Evolutionary conservation across 2,888 invertebrate genomes (phyloP), one percentile per base, ranked within the genome.

Genomic region (Chrysolina oricalcia): DNA sequence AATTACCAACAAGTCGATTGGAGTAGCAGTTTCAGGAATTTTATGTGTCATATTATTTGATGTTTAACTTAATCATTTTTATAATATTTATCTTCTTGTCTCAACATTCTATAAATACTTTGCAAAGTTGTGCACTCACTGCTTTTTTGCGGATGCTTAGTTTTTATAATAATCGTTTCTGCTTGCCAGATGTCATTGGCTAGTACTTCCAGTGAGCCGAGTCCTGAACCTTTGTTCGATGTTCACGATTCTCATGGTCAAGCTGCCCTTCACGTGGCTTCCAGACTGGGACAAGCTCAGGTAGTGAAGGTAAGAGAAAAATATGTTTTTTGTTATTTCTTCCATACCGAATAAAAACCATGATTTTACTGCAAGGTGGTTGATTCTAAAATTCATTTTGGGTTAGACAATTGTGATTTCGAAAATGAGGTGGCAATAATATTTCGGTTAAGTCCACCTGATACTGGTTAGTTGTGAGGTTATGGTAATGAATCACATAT

Each of bases 221-320:
- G 87, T 81, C 87, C 87, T 0, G 88, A 92, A 89, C 91, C 91
- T 0, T 85, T 90, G 75, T 91, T 91, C 2, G 90, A 90, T 67
- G 87, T 93, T 63, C 90, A 93, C 21, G 94, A 97, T 86, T 91
- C 93, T 23, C 93, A 94, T 74, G 97, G 97, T 6, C 96, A 97
- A 87, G 96, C 96, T 2, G 94, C 97, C 0, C 89, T 98, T 72
- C 97, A 97, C 88, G 92, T 95, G 62, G 97, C 96, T 8, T 95
- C 97, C 0, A 91, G 94, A 21, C 94, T 96, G 75, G 94, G 95
- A 0, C 94, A 95, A 79, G 89, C 91, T 2, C 92, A 93, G 76
- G 94, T 95, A 2, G 94, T 94, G 0, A 92, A 91, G 83, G 90
- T 95, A 76, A 70, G 76, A 43, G n/a, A 74, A 56, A 50, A 15